phyloP scores from a whole-genome alignment of 2,113 vertebrate species.

The Genyomyrus donnyi region DNA sequence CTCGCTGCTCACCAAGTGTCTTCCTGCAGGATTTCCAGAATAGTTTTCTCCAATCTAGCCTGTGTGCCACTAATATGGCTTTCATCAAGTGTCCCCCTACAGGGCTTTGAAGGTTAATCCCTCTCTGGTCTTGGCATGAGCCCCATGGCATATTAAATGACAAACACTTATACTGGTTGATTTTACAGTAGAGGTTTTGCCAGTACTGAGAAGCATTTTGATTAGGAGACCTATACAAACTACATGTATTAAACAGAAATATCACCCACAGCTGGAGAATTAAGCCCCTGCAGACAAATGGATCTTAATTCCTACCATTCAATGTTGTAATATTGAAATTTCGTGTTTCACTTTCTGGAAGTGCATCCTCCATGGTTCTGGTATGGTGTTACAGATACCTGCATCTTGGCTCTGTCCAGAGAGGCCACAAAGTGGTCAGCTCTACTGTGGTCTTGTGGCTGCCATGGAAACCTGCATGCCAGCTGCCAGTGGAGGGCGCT shows the following conservation, averaged over 20 bases:
- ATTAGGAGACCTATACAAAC: not conserved
- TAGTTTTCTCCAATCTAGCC: not conserved
- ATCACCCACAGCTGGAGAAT: not conserved
- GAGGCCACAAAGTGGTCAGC: not conserved
- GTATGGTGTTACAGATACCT: not conserved
- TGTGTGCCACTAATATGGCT: not conserved
- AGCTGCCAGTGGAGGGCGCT: not conserved
- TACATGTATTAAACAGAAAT: not conserved
- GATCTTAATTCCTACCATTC: not conserved
- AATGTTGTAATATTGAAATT: not conserved
- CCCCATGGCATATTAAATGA: not conserved
- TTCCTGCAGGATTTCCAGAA: not conserved
- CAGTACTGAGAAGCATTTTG: not conserved
- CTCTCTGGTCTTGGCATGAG: not conserved
- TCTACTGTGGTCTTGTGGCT: not conserved
- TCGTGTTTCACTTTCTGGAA: not conserved
- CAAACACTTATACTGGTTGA: not conserved
- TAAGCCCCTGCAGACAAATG: not conserved
- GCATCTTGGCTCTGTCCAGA: not conserved
- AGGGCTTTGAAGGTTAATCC: constrained; percentile 6
- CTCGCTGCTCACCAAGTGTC: not conserved
- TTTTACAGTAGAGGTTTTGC: not conserved
- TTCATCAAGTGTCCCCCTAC: not conserved
- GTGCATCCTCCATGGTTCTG: not conserved
- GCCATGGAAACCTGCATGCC: not conserved